Base-by-base conservation (phyloP, 2,888 invertebrate genomes). In the Drymonia ruficornis region DNA sequence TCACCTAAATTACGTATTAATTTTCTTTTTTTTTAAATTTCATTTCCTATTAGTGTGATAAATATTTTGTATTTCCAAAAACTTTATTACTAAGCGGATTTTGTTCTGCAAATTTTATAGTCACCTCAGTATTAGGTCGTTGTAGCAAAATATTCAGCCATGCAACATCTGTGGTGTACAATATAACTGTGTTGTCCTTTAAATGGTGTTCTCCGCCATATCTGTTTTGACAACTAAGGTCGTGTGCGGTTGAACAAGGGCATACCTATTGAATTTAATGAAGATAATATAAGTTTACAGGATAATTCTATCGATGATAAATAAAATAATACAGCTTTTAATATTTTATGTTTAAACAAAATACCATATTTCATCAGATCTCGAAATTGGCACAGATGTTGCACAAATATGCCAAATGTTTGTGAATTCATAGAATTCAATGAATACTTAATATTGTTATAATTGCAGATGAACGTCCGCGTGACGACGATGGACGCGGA, bases 401-500 rank as follows among this genome's bases (percentile, higher is more conserved):
- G 12, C 19, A 47, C 34, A 43, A 51, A 42, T 52, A 53, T 55
- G 31, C 49, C 16, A 36, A 66, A 59, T 52, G 55, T 49, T 43
- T 19, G 12, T 19, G 1, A 43, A 13, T 36, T 9, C 40, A 9
- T 16, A 16, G 40, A 40, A 40, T 40, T 3, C 2, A 40, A 40
- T 9, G 40, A 40, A 16, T 38, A 45, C 43, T 52, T 47, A 56
- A 19, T 9, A 19, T 38, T 13, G 13, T n/a, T 58, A 7, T 59
- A 47, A 31, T 87, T 93, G 2, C 92, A 98, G 98, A 97, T 99
- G 95, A 99, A 99, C 95, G 99, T 99, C 87, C 97, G 99, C 93
- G 99, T 99, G 94, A 99, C 98, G 92, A 99, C 99, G 88, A 99
- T 99, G 99, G 99, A 99, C 95, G 99, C 99, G 93, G 99, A 99